These are phyloP conservation scores for Fratercula arctica DNA, from an alignment of 2,797 vertebrate genomes.

Conservation along the genomic window DNA sequence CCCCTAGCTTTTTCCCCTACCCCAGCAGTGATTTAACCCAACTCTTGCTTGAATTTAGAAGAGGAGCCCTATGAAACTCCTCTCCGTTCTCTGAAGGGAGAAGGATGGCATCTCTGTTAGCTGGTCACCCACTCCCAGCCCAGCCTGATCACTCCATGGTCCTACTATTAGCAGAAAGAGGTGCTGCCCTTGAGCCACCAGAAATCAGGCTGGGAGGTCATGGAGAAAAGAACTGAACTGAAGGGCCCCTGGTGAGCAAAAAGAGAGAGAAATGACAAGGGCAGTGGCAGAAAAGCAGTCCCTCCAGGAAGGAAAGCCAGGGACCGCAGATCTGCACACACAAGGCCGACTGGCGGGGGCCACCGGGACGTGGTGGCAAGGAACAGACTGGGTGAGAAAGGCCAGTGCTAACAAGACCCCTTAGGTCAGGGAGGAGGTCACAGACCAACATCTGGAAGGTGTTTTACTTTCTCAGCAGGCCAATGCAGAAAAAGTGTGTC, in stretches of 20 bases:
- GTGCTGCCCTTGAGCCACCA: constrained; percentile 91
- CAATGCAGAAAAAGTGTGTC: background rate
- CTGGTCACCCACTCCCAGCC: constrained; percentile 46
- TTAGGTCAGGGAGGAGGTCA: background rate
- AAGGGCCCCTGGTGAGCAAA: constrained; percentile 82
- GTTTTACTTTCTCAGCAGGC: background rate
- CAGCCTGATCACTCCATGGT: constrained; percentile 55
- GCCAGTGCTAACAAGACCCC: background rate
- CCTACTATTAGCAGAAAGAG: constrained; percentile 88
- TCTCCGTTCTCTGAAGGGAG: background rate
- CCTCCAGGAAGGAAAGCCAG: background rate
- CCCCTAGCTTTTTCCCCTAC: background rate
- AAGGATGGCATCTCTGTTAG: constrained; percentile 60
- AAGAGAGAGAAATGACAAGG: constrained; percentile 43
- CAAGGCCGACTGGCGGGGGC: background rate
- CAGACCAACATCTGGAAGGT: background rate
- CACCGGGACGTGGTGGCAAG: background rate
- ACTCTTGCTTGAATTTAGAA: background rate
- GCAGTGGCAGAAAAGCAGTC: background rate
- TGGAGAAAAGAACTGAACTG: constrained; percentile 85
- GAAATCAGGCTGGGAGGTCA: constrained; percentile 87
- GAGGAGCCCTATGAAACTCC: background rate
- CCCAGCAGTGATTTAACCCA: background rate
- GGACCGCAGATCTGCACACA: background rate
- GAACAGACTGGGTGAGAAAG: background rate